Base-by-base conservation (phyloP, 2,797 vertebrate species). In the Ispidina picta region DNA sequence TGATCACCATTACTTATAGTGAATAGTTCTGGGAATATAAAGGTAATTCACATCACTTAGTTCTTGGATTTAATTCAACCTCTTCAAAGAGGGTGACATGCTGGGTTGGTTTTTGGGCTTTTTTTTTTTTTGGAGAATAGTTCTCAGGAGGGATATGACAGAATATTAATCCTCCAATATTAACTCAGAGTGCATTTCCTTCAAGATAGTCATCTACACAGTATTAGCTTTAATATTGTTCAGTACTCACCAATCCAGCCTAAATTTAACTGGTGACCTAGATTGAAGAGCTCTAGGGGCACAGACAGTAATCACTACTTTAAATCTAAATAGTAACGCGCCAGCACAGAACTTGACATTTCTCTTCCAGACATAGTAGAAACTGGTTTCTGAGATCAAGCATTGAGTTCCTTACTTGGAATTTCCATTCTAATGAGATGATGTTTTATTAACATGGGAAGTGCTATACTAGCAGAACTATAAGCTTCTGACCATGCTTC, bases 51-150 rank as follows among this genome's bases (percentile, higher is more conserved):
- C 12, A 56, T 75, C 37, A 91, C 64, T 92, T 89, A 76, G 49
- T 48, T 83, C 64, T 81, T 93, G 83, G 85, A 76, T 91, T 94
- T 86, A 73, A 71, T 94, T 94, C 86, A 92, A 76, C 82, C 5
- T 79, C 21, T 82, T 89, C 64, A 62, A 87, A 91, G 54, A 89
- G 20, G 37, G 43, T 85, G 73, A 74, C 58, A 78, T 77, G 29
- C 15, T 66, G 62, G 11, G 20, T 46, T 22, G 60, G 18, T 5
- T 15, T 37, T 64, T 44, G 23, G 23, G 17, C 15, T 6, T 12
- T 6, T 21, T 59, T 23, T 59, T 85, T 86, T 73, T 93, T 86
- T 55, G 8, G 49, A 65, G 37, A 15, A 52, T 89, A 33, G 4
- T 64, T 90, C 70, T 93, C 74, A 54, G 44, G 74, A 81, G 73